Evolutionary conservation across 2,888 invertebrate genomes (phyloP).

Genomic region (Poecilobothrus nobilitatus): DNA sequence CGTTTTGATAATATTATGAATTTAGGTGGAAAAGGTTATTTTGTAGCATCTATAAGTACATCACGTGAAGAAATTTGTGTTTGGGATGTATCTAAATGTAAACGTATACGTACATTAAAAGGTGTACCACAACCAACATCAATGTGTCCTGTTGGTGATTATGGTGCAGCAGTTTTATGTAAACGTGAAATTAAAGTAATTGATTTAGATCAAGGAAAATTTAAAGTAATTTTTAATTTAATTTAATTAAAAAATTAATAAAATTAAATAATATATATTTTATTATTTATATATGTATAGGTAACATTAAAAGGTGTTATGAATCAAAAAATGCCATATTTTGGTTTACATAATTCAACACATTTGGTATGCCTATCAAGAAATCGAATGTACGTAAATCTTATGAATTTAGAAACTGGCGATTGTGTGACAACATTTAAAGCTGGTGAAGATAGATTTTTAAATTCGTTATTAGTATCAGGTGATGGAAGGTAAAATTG

Average conservation of each 20-base stretch:
- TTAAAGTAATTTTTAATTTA: slow-evolving; percentile 32
- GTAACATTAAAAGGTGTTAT: slow-evolving; percentile 75
- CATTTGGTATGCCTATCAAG: slow-evolving; percentile 72
- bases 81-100: slow-evolving; percentile 64
- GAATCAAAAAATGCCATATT: slow-evolving; percentile 90
- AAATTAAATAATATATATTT: background rate
- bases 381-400: slow-evolving; percentile 82
- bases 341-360: slow-evolving; percentile 69
- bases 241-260: background rate
- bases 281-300: slow-evolving; percentile 42
- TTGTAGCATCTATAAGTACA: slow-evolving; percentile 66
- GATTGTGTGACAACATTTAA: slow-evolving; percentile 65
- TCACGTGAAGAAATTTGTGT: slow-evolving; percentile 69
- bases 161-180: slow-evolving; percentile 70
- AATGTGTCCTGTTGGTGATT: slow-evolving; percentile 66
- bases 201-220: slow-evolving; percentile 63
- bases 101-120: slow-evolving; percentile 58
- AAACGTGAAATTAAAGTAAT: slow-evolving; percentile 71
- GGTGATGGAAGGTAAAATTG: slow-evolving; percentile 67
- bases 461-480: slow-evolving; percentile 78
- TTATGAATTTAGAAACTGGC: slow-evolving; percentile 74
- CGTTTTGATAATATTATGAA: slow-evolving; percentile 43
- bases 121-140: slow-evolving; percentile 71
- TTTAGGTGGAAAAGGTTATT: slow-evolving; percentile 52
- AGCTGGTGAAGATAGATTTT: slow-evolving; percentile 81